Base-by-base conservation (phyloP, 2,797 vertebrate species). In the Lerista edwardsae region DNA sequence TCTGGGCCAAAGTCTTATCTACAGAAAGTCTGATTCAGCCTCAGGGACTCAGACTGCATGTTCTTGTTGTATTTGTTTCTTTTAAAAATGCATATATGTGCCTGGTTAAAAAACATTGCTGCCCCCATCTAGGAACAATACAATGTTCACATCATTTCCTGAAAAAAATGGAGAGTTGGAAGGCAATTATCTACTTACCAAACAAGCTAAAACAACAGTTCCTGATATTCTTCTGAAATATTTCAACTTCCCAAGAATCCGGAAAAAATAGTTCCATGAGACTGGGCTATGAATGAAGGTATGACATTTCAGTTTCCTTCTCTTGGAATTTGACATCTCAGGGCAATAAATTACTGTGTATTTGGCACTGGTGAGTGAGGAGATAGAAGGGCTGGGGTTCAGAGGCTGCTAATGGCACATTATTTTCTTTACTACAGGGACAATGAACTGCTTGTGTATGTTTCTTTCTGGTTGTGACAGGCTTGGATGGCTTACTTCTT, bases 221-320 rank as follows among this genome's bases (percentile, higher is more conserved):
- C 96, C 96, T 97, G 96, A 96, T 95, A 96, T 96, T 96, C 96
- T 97, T 96, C 95, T 96, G 91, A 95, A 96, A 96, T 95, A 95
- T 93, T 96, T 96, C 87, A 96, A 95, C 96, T 96, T 97, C 95
- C 95, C 94, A 96, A 93, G 95, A 97, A 96, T 97, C 95, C 96
- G 96, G 96, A 97, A 97, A 97, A 97, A 97, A 97, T 96, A 97
- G 93, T 96, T 96, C 94, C 95, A 92, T 93, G 95, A 94, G 95
- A 92, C 19, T 44, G 93, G 93, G 93, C 94, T 94, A 88, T 95
- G 96, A 96, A 95, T 95, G 95, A 96, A 96, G 91, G 91, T 94
- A 91, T 94, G 95, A 93, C 95, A 95, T 96, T 95, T 85, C 84
- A 81, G 92, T 87, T 95, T 95, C 95, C 95, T 95, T 88, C 83